These are phyloP conservation scores for Poeciliopsis presidionis DNA, from an alignment of 2,797 vertebrate species.

Conservation along the genomic window DNA sequence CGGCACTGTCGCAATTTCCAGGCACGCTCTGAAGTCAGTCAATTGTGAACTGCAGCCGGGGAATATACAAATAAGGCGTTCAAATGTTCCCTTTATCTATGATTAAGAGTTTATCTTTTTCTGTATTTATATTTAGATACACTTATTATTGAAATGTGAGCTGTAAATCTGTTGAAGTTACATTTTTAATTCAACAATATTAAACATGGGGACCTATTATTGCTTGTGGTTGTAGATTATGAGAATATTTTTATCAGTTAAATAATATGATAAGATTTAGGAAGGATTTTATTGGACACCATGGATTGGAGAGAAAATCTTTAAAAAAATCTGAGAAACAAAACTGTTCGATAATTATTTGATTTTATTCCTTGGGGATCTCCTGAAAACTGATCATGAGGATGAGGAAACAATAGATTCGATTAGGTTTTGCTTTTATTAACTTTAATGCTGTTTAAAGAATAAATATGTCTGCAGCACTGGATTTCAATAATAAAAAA, in stretches of 20 bases:
- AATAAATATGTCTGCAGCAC: not conserved
- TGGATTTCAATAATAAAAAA: not conserved
- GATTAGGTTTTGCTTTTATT: not conserved
- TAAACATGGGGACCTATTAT: not conserved
- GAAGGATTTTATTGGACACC: not conserved
- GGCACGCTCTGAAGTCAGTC: not conserved
- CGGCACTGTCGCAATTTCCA: conserved; percentile 67
- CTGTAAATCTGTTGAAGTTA: not conserved
- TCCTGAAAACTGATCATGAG: not conserved
- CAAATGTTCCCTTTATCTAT: not conserved
- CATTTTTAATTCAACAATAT: no score
- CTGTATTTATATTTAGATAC: not conserved
- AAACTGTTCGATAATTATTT: not conserved
- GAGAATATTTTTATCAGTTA: not conserved
- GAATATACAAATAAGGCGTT: not conserved
- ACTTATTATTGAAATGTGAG: not conserved
- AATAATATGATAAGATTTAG: not conserved
- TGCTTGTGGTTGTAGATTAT: not conserved
- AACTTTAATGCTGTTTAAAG: not conserved
- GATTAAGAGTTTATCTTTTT: not conserved
- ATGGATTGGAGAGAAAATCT: not conserved
- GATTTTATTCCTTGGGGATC: not conserved
- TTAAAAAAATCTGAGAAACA: not conserved
- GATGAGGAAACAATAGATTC: not conserved
- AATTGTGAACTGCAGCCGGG: not conserved